Evolutionary conservation across 30 jellyfish, hydroid and myxozoan genomes (phyloP).

Genomic region (Pelagia noctiluca): DNA sequence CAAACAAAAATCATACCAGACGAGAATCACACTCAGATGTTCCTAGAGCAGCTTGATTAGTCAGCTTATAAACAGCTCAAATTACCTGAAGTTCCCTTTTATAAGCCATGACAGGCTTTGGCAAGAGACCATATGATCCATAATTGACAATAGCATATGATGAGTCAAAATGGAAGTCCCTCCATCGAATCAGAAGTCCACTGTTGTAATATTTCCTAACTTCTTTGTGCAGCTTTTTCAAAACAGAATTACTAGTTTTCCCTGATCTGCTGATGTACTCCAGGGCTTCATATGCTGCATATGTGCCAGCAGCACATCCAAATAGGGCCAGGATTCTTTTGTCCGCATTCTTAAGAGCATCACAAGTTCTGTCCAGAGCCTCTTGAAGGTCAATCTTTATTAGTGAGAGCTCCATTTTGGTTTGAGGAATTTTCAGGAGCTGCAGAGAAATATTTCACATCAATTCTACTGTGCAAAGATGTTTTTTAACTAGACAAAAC

Average conservation of each 20-base stretch:
- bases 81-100: constrained; percentile 76
- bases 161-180: constrained; percentile 53
- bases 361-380: constrained; percentile 6
- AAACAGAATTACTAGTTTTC: constrained; percentile 16
- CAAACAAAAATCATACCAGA: not conserved
- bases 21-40: not conserved
- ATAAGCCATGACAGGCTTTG: constrained; percentile 77
- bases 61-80: not conserved
- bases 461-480: too few relatives aligned
- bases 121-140: constrained; percentile 96
- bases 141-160: constrained; percentile 73
- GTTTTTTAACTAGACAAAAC: too few relatives aligned
- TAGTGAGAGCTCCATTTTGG: constrained; percentile 54
- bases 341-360: constrained; percentile 36
- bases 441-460: too few relatives aligned
- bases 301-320: constrained; percentile 66
- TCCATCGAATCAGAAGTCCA: constrained; percentile 61
- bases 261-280: constrained; percentile 72
- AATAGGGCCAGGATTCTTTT: constrained; percentile 12
- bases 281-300: constrained; percentile 52
- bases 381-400: constrained; percentile 40
- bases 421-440: too few relatives aligned
- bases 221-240: constrained; percentile 58
- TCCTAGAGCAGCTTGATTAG: not conserved
- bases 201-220: constrained; percentile 76